These are phyloP conservation scores for Tauraco erythrolophus DNA, from an alignment of 2,113 vertebrate species.

Conservation along the genomic window DNA sequence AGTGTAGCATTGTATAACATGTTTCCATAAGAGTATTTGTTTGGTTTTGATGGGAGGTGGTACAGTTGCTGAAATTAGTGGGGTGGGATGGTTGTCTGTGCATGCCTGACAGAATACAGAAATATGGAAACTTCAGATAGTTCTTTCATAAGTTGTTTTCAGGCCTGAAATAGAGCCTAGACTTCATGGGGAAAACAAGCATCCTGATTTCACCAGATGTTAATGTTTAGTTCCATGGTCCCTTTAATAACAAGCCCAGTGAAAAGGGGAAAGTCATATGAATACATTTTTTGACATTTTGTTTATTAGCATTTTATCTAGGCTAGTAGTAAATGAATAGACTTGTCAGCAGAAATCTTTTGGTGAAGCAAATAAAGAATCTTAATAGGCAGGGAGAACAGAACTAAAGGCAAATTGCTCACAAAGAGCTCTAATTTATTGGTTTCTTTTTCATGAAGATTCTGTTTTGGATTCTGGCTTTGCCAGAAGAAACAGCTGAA, in stretches of 20 bases:
- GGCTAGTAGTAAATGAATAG: slow-evolving; percentile 77
- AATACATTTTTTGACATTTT: slow-evolving; percentile 79
- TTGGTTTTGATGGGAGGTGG: background rate
- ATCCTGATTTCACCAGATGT: slow-evolving; percentile 54
- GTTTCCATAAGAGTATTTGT: background rate
- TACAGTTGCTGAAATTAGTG: background rate
- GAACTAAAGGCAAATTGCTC: slow-evolving; percentile 73
- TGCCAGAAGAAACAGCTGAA: slow-evolving; percentile 78
- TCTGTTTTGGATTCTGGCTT: slow-evolving; percentile 76
- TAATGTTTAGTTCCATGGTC: slow-evolving; percentile 38
- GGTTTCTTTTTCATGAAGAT: slow-evolving; percentile 73
- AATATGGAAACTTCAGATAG: background rate
- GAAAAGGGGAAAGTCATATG: slow-evolving; percentile 50
- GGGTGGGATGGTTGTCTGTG: background rate
- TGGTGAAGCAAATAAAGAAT: slow-evolving; percentile 81
- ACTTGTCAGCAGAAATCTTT: slow-evolving; percentile 82
- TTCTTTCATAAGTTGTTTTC: slow-evolving; percentile 35
- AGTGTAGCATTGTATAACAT: background rate
- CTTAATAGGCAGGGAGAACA: slow-evolving; percentile 76
- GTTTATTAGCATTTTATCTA: slow-evolving; percentile 82
- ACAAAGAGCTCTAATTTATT: slow-evolving; percentile 80
- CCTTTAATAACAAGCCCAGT: slow-evolving; percentile 43
- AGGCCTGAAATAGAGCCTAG: slow-evolving; percentile 25
- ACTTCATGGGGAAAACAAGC: slow-evolving; percentile 21
- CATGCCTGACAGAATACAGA: background rate